phyloP scores from a whole-genome alignment of 2,797 vertebrate species.

The Erethizon dorsatum region DNA sequence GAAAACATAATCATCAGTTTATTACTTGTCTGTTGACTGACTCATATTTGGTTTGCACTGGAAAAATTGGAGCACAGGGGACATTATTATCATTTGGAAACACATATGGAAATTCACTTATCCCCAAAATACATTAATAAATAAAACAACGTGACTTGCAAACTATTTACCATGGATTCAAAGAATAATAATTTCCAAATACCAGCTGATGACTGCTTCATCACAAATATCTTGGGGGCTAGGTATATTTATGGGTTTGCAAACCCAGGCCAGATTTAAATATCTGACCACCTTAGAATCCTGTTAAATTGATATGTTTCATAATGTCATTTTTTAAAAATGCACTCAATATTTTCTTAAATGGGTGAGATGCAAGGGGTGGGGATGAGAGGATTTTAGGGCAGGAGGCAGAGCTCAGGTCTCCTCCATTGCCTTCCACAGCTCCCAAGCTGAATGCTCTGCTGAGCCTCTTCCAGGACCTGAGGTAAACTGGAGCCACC shows the following conservation, averaged over 20 bases:
- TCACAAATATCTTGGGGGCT: background rate
- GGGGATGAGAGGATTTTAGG: background rate
- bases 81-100: background rate
- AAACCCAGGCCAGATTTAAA: background rate
- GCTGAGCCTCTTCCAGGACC: background rate
- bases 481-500: background rate
- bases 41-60: background rate
- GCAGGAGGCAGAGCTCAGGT: no score
- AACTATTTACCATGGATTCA: background rate
- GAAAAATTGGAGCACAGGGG: background rate
- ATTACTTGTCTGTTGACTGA: background rate
- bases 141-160: background rate
- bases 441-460: background rate
- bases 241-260: background rate
- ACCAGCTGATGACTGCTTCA: background rate
- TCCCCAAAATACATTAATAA: background rate
- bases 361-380: background rate
- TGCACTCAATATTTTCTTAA: background rate
- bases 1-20: background rate
- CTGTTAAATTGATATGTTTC: background rate
- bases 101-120: background rate
- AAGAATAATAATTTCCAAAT: background rate
- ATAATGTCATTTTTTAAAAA: background rate
- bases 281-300: background rate
- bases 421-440: background rate